Evolutionary conservation across 2,797 vertebrate genomes (phyloP), one percentile per base, ranked within the genome.

Genomic region (Hipposideros larvatus): DNA sequence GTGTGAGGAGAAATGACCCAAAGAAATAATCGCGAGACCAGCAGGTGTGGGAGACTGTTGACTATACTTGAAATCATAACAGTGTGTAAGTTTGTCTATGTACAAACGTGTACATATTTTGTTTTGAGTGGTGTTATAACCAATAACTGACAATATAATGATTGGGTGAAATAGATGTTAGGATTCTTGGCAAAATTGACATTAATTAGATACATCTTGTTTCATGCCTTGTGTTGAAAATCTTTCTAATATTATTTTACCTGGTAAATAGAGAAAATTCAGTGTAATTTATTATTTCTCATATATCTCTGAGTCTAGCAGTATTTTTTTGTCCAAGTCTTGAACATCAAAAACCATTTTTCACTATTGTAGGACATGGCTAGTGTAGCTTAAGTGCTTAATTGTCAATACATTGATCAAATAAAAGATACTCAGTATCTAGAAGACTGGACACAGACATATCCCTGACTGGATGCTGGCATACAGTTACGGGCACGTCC

Each of bases 231-330:
- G 2, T 83, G 21, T 71, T 75, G 24, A 90, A 63, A 61, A 66
- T 83, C 34, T 96, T 93, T 71, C 61, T 78, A 70, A n/a, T 73
- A 87, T 70, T 90, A 75, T 84, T 71, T 79, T 95, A 71, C 55
- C 22, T 65, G 19, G 37, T 78, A 78, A 90, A 24, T 43, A 77
- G 48, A 86, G 61, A 77, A 86, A 90, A 63, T 68, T 89, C 28
- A 34, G 18, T 57, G 1, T 74, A 84, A 21, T 73, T 82, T 90
- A 24, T 6, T 73, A 66, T 74, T 95, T 83, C 31, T 59, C 37
- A 48, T 53, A 24, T 43, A 14, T 73, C 7, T 86, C 5, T 91
- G 16, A 82, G 87, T 84, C 24, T 55, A 65, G 11, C 26, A 84
- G 18, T 83, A 14, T 46, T 79, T 91, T 24, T 15, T 73, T 7